Evolutionary conservation across 2,888 invertebrate species (phyloP), one percentile per base, ranked within the genome.

Genomic region (Napeogenes sylphis): DNA sequence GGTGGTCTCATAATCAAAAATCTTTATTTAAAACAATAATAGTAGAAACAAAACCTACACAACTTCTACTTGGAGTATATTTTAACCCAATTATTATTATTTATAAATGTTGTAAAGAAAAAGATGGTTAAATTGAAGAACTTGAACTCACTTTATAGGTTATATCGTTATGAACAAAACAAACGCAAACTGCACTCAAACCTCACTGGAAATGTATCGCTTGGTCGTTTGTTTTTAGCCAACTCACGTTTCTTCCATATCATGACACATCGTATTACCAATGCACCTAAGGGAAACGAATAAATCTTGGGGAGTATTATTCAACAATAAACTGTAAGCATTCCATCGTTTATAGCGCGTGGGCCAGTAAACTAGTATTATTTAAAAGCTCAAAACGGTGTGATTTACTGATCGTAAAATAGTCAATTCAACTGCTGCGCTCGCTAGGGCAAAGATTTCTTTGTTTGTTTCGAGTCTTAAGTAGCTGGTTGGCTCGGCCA

Each of bases 351-450:
- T 71, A 79, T 78, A 76, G 78, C 78, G 79, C 78, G 74, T 82
- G 79, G 81, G 76, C 81, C 84, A 84, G 84, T 90, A 87, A 90
- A 89, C 85, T 77, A 75, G 83, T 85, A 88, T 86, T 89, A 88
- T 88, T 90, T 88, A 87, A 83, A 78, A 84, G 83, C 86, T 84
- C 86, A 88, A 89, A 88, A 89, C 85, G 73, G 70, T 69, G 81
- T 83, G 89, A 87, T 90, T 90, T 90, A 90, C 77, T 77, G 84
- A 68, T 78, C 84, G 79, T 90, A 89, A 89, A 90, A 78, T 65
- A 78, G 77, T 75, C 73, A 72, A 80, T 80, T 75, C 80, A 78
- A 81, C 77, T 71, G 35, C 35, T 21, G 21, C 1, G 69, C 73
- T 69, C 66, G 38, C 53, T 53, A 68, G 72, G 70, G 75, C 75